A percentile compares a stretch with the other conserved stretches of the same genome.
These are phyloP conservation scores for Microtus oregoni DNA, from an alignment of 2,113 vertebrate genomes.

Conservation along the genomic window DNA sequence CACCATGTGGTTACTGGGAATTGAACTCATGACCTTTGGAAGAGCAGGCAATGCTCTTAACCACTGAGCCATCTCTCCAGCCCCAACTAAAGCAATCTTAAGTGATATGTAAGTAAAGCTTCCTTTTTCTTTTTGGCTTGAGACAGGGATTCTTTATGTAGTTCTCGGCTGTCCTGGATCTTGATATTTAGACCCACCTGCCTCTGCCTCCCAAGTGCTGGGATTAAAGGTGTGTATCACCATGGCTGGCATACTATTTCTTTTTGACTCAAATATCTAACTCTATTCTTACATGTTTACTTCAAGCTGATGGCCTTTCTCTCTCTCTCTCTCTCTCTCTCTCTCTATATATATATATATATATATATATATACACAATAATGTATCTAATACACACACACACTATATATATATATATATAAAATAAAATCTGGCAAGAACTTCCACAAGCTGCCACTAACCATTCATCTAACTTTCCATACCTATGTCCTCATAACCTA, in stretches of 20 bases:
- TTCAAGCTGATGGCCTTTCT: background rate
- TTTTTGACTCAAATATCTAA: slow-evolving; percentile 26
- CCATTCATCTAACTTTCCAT: background rate
- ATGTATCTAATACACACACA: background rate
- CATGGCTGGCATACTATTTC: background rate
- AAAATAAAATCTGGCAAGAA: background rate
- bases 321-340: too few species aligned
- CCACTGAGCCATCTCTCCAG: too few species aligned
- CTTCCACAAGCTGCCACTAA: background rate
- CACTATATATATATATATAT: background rate
- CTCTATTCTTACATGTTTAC: background rate
- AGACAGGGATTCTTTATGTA: background rate
- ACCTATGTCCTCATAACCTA: background rate
- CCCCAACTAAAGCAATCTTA: background rate
- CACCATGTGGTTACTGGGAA: too few species aligned
- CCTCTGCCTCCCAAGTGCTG: background rate
- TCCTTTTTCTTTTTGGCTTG: background rate
- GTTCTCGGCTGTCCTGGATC: background rate
- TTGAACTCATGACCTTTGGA: too few species aligned
- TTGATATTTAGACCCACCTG: background rate
- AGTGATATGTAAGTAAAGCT: slow-evolving; percentile 4
- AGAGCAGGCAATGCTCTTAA: too few species aligned
- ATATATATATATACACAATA: too few species aligned
- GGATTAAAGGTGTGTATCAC: background rate
- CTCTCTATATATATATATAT: too few species aligned